Evolutionary conservation across 2,113 vertebrate genomes (phyloP).

Genomic region (Herpailurus yagouaroundi): DNA sequence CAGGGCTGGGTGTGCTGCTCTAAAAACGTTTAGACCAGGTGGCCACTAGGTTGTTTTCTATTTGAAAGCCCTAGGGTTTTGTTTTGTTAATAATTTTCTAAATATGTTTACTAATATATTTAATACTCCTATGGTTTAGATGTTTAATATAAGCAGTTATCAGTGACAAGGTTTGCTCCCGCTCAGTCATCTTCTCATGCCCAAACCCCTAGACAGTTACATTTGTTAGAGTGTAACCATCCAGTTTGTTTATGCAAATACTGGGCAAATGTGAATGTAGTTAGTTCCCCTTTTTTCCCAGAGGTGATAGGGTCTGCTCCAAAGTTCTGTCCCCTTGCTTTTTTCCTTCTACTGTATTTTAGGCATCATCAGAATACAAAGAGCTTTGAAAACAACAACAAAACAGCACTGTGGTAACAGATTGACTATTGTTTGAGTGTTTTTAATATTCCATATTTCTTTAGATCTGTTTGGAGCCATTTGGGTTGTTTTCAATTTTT

Average conservation of each 20-base stretch:
- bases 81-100: background rate
- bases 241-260: constrained; percentile 54
- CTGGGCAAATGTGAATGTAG: background rate
- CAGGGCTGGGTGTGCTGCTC: background rate
- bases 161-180: background rate
- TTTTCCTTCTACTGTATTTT: background rate
- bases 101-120: background rate
- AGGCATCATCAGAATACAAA: background rate
- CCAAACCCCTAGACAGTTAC: background rate
- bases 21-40: background rate
- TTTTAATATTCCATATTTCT: background rate
- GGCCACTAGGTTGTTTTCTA: background rate
- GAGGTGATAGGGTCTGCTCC: background rate
- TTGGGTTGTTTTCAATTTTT: background rate
- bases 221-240: background rate
- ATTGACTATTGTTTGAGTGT: background rate
- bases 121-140: background rate
- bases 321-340: background rate
- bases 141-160: background rate
- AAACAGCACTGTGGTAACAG: background rate
- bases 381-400: background rate
- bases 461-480: background rate
- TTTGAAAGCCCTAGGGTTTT: background rate
- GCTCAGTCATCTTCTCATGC: background rate
- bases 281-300: background rate